These are phyloP conservation scores for Anas platyrhynchos DNA, from an alignment of 2,113 vertebrate genomes.

Conservation along the genomic window DNA sequence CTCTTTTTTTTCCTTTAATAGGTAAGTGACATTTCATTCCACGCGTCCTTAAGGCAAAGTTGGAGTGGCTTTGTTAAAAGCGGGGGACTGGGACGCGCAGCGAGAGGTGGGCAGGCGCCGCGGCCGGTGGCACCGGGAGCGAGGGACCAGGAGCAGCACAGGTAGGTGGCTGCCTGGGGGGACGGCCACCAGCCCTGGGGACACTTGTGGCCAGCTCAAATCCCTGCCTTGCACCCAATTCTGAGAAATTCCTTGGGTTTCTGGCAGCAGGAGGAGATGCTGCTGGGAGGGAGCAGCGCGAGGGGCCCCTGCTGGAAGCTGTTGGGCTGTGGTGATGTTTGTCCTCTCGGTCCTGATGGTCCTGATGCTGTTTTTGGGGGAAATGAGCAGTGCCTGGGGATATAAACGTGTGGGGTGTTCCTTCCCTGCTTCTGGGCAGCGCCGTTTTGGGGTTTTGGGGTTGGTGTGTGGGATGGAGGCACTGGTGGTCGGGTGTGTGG, in stretches of 20 bases:
- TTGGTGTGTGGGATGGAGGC: not conserved
- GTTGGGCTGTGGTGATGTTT: not conserved
- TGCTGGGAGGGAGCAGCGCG: not conserved
- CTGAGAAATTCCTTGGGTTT: not conserved
- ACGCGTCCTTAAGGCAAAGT: conserved; percentile 72
- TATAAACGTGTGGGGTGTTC: not conserved
- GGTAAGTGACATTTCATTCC: conserved; percentile 81
- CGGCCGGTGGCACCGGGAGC: conserved; percentile 10
- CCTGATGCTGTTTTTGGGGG: too few species aligned
- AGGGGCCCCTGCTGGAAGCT: not conserved
- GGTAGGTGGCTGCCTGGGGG: conserved; percentile 59
- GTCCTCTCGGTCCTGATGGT: too few species aligned
- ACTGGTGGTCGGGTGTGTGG: fast-evolving
- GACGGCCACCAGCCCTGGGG: not conserved
- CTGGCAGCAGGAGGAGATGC: not conserved
- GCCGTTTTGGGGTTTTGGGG: not conserved
- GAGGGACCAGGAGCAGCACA: conserved; percentile 36
- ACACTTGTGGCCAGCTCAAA: fast-evolving
- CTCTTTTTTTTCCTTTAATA: conserved; percentile 31
- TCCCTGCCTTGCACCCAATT: fast-evolving
- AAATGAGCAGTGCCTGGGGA: too few species aligned
- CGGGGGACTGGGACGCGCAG: not conserved
- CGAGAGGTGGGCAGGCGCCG: conserved; percentile 21
- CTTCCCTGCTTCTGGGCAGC: fast-evolving
- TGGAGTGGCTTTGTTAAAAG: conserved; percentile 12